Base-by-base conservation (phyloP, 1,140 invertebrate species). In the Drosophila bocqueti region DNA sequence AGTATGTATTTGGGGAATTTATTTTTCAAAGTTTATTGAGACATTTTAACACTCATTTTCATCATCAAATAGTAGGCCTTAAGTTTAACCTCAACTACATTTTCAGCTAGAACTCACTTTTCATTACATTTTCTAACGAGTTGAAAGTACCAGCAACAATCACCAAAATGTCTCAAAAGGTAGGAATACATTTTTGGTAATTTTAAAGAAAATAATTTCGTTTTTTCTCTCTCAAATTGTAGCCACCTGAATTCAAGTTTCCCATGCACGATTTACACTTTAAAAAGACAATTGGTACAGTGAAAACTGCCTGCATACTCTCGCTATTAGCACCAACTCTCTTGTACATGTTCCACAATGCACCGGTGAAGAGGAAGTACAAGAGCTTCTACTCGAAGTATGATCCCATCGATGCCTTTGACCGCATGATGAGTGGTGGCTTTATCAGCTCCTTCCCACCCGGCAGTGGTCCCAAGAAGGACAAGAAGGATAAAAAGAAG, bases 351-450 rank as follows among this genome's bases (percentile, higher is more conserved):
- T n/a, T 81, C 0, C 21, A 71, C 16, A 87, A 89, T 52, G n/a
- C 40, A 3, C 77, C 76, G 0, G 40, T 16, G 0, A 43, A 50
- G 4, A 29, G 52, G 21, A 61, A 50, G 11, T 89, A 89, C 42
- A 64, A 13, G 3, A 42, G 2, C 18, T 89, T 80, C 24, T 87
- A 87, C 18, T 47, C 84, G 2, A 38, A 13, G 16, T 87, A 87
- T 18, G 83, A 87, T 65, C 73, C 83, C 0, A 21, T 81, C 5
- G 77, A 74, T 31, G 46, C 81, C 4, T 83, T 87, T 34, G 73
- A 87, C 29, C 76, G 84, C n/a, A 87, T 87, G 83, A 64, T 75
- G 54, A 67, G 40, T 9, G 84, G 64, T 1, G 83, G 84, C 11
- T 87, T 84, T 5, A 29, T 87, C 1, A 10, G 9, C 13, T 87